These are phyloP conservation scores for Cantharis rufa DNA, from an alignment of 2,888 invertebrate genomes.

Conservation along the genomic window DNA sequence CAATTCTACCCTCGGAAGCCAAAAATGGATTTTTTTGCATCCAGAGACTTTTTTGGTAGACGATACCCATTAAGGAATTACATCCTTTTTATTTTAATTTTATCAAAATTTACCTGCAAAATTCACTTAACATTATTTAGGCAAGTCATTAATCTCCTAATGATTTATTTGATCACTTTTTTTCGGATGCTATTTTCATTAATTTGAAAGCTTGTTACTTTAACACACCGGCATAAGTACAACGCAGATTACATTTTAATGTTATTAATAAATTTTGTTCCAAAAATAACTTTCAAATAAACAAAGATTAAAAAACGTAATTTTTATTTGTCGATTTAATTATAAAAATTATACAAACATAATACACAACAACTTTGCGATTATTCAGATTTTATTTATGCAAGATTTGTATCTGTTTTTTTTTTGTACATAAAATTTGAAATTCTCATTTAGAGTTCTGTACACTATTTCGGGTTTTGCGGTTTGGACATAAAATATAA, in stretches of 20 bases:
- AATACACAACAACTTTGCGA: background rate
- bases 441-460: background rate
- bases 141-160: background rate
- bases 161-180: background rate
- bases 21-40: background rate
- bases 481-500: background rate
- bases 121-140: background rate
- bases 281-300: background rate
- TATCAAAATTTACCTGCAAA: background rate
- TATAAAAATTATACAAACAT: background rate
- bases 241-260: background rate
- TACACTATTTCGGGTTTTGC: background rate
- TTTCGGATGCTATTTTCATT: background rate
- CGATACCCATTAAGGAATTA: background rate
- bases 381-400: background rate
- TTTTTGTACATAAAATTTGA: background rate
- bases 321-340: background rate
- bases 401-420: background rate
- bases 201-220: background rate
- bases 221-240: background rate
- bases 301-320: background rate
- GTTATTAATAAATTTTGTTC: background rate
- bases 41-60: background rate
- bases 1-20: background rate
- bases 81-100: background rate